A percentile compares a stretch with the other conserved stretches of the same genome.
These are phyloP conservation scores for Alectoris magna DNA, from an alignment of 2,797 vertebrate genomes.

Conservation along the genomic window DNA sequence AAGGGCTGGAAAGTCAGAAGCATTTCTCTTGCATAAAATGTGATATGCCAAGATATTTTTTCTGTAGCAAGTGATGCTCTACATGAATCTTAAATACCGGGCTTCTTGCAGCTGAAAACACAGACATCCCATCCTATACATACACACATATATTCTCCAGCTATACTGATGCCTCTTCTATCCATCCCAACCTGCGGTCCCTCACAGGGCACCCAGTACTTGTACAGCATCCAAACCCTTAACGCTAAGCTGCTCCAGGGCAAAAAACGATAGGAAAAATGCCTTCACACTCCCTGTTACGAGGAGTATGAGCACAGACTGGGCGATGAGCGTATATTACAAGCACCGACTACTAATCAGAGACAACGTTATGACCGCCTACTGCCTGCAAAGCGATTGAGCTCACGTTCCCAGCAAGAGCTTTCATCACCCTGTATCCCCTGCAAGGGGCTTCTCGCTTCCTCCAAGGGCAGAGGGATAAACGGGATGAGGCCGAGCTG, in stretches of 20 bases:
- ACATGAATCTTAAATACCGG: background rate
- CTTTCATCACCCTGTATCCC: background rate
- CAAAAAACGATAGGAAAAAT: background rate
- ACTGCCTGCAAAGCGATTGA: background rate
- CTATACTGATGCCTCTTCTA: background rate
- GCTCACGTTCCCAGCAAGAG: background rate
- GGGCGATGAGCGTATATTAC: background rate
- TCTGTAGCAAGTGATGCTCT: background rate
- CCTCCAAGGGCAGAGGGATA: background rate
- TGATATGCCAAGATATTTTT: constrained; percentile 1
- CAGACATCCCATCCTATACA: fast-evolving
- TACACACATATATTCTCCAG: background rate
- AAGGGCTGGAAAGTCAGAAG: constrained; percentile 38
- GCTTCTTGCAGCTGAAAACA: background rate
- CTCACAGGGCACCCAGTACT: background rate
- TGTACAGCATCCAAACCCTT: background rate
- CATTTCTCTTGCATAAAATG: background rate
- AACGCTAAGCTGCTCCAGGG: background rate
- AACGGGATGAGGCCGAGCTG: background rate
- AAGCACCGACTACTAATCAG: background rate
- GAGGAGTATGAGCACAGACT: background rate
- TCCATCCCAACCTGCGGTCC: background rate
- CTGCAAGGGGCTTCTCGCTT: background rate
- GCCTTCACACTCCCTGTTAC: background rate
- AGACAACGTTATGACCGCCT: background rate